Base-by-base conservation (phyloP, 64 coral and sea anemone genomes). In the Montipora sp. region DNA sequence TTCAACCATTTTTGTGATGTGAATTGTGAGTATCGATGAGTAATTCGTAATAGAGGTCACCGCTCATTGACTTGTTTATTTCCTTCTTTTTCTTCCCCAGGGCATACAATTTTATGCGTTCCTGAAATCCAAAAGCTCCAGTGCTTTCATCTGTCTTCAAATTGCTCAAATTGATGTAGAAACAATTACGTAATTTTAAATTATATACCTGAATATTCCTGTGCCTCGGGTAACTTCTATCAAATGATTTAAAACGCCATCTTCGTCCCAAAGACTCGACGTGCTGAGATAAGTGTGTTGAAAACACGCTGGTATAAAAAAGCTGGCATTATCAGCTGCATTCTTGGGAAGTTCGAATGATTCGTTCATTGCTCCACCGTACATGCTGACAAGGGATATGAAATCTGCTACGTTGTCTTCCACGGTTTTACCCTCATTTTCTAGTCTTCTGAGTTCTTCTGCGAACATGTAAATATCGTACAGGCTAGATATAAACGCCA, bases 361-460 rank as follows among this genome's bases (percentile, higher is more conserved):
- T 70, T 86, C 93, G 14, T 84, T 94, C 93, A 94, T 90, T 5
- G 87, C 93, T 21, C 93, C 93, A 0, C 93, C 93, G 51, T 94
- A 94, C 93, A 94, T 94, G 73, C 83, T 94, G 8, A 84, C 93
- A 21, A 90, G 59, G 4, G 93, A 94, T 84, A 94, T 60, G 75
- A 94, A 78, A 70, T 94, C 87, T 1, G 79, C 87, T 1, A 47
- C 73, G 20, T 85, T 16, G 36, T 83, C 74, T 65, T 94, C 87
- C 36, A 81, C 80, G 5, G 83, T 74, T 27, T 94, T 66, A 50
- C 71, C 76, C 16, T 90, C 77, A 5, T 79, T 53, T 83, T 88
- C 59, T 2, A 94, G 55, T 44, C 82, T 90, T 84, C 86, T 80
- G 22, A 90, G 75, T 1, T 78, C 73, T 4, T 90, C 87, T 84